Evolutionary conservation across 2,113 vertebrate species (phyloP).

Genomic region (Eurypyga helias): DNA sequence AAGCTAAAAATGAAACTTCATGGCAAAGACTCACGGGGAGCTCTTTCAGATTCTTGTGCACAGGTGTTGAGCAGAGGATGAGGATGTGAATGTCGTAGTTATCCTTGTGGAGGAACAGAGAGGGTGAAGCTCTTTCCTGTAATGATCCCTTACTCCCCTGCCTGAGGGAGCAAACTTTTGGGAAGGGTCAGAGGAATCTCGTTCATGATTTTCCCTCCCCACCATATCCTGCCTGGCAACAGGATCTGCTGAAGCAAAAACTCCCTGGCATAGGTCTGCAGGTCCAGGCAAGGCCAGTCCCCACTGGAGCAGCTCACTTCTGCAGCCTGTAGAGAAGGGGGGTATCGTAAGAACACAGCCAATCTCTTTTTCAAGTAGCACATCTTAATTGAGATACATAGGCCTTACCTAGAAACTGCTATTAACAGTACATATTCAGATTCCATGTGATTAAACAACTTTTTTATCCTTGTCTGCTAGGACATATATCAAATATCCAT

Average conservation of each 20-base stretch:
- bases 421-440: neutral
- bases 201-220: neutral
- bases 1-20: neutral
- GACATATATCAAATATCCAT: neutral
- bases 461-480: neutral
- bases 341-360: neutral
- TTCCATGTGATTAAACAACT: neutral
- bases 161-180: neutral
- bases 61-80: neutral
- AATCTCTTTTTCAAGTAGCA: neutral
- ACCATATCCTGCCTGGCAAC: neutral
- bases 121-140: neutral
- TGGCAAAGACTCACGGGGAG: neutral
- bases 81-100: neutral
- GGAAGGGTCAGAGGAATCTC: neutral
- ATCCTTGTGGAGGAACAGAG: neutral
- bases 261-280: too few species aligned
- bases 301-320: neutral
- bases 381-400: neutral
- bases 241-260: neutral
- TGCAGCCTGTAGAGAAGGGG: neutral
- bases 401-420: neutral
- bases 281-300: neutral
- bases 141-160: neutral
- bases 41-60: neutral